Conservation (phyloP, 2,797 vertebrate species). For the Leuciscus waleckii region DNA sequence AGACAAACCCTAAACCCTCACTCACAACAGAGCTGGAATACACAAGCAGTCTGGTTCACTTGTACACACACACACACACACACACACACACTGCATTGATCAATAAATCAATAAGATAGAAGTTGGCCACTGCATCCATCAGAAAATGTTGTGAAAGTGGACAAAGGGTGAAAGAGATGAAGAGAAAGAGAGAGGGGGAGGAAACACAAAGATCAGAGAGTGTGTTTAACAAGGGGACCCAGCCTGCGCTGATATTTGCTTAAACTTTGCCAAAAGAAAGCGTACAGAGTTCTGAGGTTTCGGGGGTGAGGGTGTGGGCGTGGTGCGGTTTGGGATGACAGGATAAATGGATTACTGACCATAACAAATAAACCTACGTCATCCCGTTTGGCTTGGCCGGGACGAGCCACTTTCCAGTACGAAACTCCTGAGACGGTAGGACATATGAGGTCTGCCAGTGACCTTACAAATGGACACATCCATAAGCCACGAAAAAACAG, state of each 20-base stretch:
- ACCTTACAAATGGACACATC: conserved; percentile 43
- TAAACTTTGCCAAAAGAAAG: conserved; percentile 60
- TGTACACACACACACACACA: neutral
- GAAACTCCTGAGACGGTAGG: conserved; percentile 59
- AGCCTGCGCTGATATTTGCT: conserved; percentile 60
- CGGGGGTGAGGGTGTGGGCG: conserved; percentile 49
- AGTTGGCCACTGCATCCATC: conserved; percentile 38
- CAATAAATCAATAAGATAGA: conserved; percentile 24
- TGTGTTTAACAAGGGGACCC: conserved; percentile 51
- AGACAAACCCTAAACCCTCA: conserved; percentile 24
- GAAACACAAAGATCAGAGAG: conserved; percentile 49
- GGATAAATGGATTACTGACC: conserved; percentile 64
- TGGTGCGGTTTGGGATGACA: conserved; percentile 57
- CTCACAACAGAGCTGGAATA: conserved; percentile 9
- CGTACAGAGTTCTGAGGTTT: conserved; percentile 60
- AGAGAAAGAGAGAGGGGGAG: conserved; percentile 17
- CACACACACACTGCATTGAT: neutral
- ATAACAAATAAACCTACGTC: conserved; percentile 63
- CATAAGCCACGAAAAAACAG: conserved; percentile 23
- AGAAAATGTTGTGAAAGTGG: conserved; percentile 57
- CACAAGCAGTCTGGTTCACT: neutral
- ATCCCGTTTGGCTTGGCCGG: conserved; percentile 52
- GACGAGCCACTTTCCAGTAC: conserved; percentile 55
- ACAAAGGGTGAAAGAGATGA: conserved; percentile 36
- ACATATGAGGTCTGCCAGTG: conserved; percentile 47